These are phyloP conservation scores for Phodopus roborovskii DNA, from an alignment of 2,113 vertebrate genomes.

Conservation along the genomic window DNA sequence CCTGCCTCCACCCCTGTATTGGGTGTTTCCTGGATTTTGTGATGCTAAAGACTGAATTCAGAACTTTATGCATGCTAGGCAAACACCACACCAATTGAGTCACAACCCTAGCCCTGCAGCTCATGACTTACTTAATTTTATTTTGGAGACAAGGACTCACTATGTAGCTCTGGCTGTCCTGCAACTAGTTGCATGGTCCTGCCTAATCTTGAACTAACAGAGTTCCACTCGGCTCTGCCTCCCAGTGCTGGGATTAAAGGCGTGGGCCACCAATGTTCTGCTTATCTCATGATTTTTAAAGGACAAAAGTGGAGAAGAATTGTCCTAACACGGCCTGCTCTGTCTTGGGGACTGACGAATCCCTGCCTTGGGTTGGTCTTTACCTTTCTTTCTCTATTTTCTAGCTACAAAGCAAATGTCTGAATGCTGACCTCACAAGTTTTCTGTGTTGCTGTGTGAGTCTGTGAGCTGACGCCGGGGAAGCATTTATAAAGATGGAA, in stretches of 20 bases:
- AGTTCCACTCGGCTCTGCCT: background rate
- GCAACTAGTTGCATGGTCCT: background rate
- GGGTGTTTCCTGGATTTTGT: background rate
- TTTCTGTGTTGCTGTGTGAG: background rate
- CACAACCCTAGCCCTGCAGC: background rate
- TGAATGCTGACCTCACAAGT: background rate
- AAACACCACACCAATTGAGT: background rate
- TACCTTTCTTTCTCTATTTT: constrained; percentile 9
- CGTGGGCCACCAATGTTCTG: background rate
- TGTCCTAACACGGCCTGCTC: background rate
- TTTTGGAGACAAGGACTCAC: background rate
- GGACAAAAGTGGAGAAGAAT: background rate
- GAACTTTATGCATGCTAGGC: background rate
- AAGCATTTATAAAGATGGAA: constrained; percentile 4
- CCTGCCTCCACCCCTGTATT: background rate
- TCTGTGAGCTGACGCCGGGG: background rate
- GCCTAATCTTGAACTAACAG: background rate
- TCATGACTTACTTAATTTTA: background rate
- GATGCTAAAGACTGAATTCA: no score
- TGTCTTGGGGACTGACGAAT: background rate
- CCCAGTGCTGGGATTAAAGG: background rate
- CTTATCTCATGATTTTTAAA: constrained; percentile 24
- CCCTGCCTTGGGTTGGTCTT: background rate
- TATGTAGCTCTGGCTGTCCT: background rate
- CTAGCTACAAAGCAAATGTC: background rate